Conservation (phyloP, 1,140 invertebrate species). For the Zaprionus lachaisei region DNA sequence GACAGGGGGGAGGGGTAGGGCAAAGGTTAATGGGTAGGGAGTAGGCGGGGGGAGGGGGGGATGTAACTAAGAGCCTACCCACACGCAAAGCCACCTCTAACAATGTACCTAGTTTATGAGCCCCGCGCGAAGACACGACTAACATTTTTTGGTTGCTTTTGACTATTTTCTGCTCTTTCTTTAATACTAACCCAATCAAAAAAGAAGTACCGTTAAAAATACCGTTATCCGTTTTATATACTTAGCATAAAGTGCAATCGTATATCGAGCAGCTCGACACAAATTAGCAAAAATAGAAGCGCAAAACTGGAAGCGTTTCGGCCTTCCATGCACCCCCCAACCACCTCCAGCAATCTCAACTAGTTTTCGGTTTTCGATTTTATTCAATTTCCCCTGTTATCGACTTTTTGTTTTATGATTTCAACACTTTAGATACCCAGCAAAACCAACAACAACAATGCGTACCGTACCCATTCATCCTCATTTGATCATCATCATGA, state of each 20-base stretch:
- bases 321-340: neutral
- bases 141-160: conserved; percentile 58
- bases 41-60: neutral
- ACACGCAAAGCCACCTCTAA: conserved; percentile 42
- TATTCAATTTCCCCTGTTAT: neutral
- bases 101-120: conserved; percentile 61
- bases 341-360: neutral
- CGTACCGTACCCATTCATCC: conserved; percentile 70
- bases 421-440: conserved; percentile 24
- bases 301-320: neutral
- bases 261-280: conserved; percentile 3
- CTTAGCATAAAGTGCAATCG: neutral
- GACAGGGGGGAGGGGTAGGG: neutral
- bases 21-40: too few species aligned
- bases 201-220: neutral
- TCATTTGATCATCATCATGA: conserved; percentile 86
- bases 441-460: conserved; percentile 26
- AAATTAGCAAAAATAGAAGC: neutral
- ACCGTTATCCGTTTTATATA: conserved; percentile 33
- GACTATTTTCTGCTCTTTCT: conserved; percentile 18
- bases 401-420: neutral
- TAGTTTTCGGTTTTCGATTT: neutral
- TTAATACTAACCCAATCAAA: conserved; percentile 23
- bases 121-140: conserved; percentile 57
- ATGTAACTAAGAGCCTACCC: neutral